A percentile compares a stretch with the other conserved stretches of the same genome.
Conservation (phyloP, 1,140 invertebrate species). For the Antheraea pernyi region DNA sequence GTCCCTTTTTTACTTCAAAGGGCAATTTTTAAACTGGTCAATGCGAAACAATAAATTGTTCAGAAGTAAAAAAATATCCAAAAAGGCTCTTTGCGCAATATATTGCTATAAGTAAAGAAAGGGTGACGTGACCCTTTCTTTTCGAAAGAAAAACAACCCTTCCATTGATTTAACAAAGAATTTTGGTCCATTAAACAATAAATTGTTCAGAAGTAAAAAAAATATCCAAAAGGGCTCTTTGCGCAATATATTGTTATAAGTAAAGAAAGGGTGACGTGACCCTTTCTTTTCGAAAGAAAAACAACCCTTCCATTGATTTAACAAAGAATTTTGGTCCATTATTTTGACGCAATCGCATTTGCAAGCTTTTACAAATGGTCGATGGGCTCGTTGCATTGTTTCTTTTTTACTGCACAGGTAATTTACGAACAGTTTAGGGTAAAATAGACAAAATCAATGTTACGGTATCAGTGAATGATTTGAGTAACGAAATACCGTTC, state of each 20-base stretch:
- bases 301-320: conserved; percentile 69
- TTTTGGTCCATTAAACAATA: conserved; percentile 57
- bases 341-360: conserved; percentile 57
- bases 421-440: neutral
- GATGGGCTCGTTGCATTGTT: conserved; percentile 14
- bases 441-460: neutral
- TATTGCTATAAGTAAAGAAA: conserved; percentile 58
- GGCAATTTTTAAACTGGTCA: neutral
- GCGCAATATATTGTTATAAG: conserved; percentile 56
- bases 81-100: conserved; percentile 60
- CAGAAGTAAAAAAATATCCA: conserved; percentile 18
- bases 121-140: conserved; percentile 64
- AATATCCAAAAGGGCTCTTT: conserved; percentile 46
- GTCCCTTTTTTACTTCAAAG: neutral
- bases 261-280: conserved; percentile 67
- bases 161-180: conserved; percentile 52
- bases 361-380: neutral
- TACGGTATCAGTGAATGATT: too few species aligned
- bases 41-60: conserved; percentile 35
- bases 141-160: conserved; percentile 72
- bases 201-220: conserved; percentile 32
- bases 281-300: conserved; percentile 63
- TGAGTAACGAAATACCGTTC: too few species aligned
- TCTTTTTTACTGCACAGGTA: conserved; percentile 2
- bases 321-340: conserved; percentile 62